These are phyloP conservation scores for Pocota personata DNA, from an alignment of 2,888 invertebrate species.

Conservation along the genomic window DNA sequence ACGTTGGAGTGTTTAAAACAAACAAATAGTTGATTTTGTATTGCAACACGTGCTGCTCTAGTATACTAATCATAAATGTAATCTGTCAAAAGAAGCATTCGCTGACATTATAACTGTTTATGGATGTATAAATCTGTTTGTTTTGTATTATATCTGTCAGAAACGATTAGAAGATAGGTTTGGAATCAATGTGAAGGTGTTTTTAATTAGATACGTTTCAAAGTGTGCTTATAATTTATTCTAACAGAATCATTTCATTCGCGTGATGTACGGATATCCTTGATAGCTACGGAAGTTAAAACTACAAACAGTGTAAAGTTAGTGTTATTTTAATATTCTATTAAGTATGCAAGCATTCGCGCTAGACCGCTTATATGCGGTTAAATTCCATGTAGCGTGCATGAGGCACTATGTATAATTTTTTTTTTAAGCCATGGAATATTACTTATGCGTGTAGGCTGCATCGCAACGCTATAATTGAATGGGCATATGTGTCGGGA, in stretches of 20 bases:
- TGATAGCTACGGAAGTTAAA: not conserved
- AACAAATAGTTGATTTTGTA: not conserved
- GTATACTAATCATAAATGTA: not conserved
- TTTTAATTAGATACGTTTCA: not conserved
- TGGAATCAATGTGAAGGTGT: not conserved
- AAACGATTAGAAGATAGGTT: not conserved
- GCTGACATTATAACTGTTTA: not conserved
- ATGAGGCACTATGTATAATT: constrained; percentile 4
- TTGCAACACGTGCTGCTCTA: constrained; percentile 29
- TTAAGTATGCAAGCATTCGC: not conserved
- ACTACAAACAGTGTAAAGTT: not conserved
- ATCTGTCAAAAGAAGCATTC: not conserved
- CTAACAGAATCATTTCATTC: not conserved
- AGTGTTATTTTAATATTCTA: not conserved
- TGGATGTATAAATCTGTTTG: not conserved
- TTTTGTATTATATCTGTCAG: not conserved
- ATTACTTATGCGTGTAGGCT: constrained; percentile 24
- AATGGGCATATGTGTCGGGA: constrained; percentile 37
- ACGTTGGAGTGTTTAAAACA: not conserved
- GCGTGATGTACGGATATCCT: not conserved
- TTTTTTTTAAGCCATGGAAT: not conserved
- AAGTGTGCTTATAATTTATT: not conserved
- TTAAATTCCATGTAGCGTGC: not conserved
- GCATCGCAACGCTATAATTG: constrained; percentile 33
- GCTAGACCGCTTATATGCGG: not conserved